Evolutionary conservation across 2,797 vertebrate species (phyloP).

Genomic region (Megaceryle alcyon): DNA sequence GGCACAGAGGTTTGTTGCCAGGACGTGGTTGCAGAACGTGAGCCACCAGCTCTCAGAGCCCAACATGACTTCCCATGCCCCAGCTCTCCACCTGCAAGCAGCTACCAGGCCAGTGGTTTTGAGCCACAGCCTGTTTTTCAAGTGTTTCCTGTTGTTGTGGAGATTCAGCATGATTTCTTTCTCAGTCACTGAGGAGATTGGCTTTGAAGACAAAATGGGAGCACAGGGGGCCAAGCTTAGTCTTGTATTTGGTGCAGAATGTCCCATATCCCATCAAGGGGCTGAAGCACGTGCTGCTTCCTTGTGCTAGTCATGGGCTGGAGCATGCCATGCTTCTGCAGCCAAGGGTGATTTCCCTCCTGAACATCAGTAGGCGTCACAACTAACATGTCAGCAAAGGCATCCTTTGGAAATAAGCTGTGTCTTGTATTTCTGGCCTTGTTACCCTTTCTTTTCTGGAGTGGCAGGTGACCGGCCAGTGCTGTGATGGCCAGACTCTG

Average conservation of each 20-base stretch:
- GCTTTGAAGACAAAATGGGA: background rate
- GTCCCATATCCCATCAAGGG: background rate
- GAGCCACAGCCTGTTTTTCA: background rate
- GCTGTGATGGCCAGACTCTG: background rate
- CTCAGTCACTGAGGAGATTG: background rate
- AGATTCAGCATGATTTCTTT: background rate
- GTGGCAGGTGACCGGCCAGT: background rate
- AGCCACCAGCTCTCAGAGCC: background rate
- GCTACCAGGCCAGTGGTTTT: background rate
- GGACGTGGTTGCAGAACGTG: background rate
- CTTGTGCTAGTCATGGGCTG: background rate
- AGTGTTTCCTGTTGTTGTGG: background rate
- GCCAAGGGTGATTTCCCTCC: background rate
- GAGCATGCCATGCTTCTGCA: background rate
- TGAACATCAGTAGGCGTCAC: background rate
- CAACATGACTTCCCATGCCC: rapidly evolving
- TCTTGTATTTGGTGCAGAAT: background rate
- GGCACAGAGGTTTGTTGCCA: background rate
- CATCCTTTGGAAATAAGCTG: background rate
- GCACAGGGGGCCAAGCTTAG: background rate
- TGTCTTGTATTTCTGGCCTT: background rate
- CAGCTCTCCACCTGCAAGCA: background rate
- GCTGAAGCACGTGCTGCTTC: background rate
- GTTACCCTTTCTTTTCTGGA: background rate
- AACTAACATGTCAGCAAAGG: background rate